phyloP scores from a whole-genome alignment of 2,113 vertebrate species.

The Seriola aureovittata region DNA sequence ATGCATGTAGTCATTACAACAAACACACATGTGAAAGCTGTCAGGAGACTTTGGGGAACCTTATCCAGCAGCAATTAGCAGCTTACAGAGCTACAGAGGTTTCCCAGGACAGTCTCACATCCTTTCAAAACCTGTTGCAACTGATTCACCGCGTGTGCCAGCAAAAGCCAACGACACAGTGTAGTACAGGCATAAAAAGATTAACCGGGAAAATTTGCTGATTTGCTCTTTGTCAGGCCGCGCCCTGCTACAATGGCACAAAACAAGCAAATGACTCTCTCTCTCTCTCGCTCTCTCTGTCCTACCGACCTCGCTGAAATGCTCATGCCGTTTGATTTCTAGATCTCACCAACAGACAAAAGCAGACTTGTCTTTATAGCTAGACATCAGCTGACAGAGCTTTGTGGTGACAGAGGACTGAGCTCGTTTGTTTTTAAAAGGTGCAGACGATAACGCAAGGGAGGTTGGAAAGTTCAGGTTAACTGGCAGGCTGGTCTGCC shows the following conservation, averaged over 20 bases:
- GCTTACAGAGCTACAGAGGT: slow-evolving; percentile 4
- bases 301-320: slow-evolving; percentile 29
- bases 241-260: slow-evolving; percentile 23
- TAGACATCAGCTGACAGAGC: slow-evolving; percentile 51
- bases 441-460: slow-evolving; percentile 5
- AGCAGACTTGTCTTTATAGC: slow-evolving; percentile 56
- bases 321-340: slow-evolving; percentile 56
- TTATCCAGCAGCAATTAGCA: slow-evolving; percentile 19
- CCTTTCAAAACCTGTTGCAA: slow-evolving; percentile 23
- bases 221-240: slow-evolving; percentile 37
- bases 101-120: slow-evolving; percentile 14
- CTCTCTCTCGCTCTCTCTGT: slow-evolving; percentile 10
- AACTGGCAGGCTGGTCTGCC: background rate
- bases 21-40: slow-evolving; percentile 48
- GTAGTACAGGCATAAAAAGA: slow-evolving; percentile 33
- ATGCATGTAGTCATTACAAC: slow-evolving; percentile 29
- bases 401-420: slow-evolving; percentile 37
- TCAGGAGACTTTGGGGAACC: background rate
- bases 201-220: slow-evolving; percentile 38
- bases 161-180: background rate
- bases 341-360: slow-evolving; percentile 56
- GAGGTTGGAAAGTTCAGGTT: slow-evolving; percentile 55
- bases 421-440: slow-evolving; percentile 29
- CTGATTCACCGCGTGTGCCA: background rate
- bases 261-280: slow-evolving; percentile 30